Conservation (phyloP, 2,797 vertebrate genomes). For the Psittacula derbiana region DNA sequence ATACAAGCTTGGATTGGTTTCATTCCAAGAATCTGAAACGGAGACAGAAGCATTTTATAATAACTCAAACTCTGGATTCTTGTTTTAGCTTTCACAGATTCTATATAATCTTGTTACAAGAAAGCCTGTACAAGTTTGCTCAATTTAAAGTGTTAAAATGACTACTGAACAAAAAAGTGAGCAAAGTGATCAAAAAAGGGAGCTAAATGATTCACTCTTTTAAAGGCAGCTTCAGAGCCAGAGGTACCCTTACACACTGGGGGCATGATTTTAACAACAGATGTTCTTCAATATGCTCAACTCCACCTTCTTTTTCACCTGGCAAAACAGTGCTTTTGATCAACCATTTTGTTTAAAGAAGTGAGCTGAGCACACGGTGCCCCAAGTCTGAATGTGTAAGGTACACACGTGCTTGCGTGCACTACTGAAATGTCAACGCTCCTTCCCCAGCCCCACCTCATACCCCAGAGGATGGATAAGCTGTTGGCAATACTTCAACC, state of each 20-base stretch:
- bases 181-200: neutral
- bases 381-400: neutral
- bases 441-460: neutral
- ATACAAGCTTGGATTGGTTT: conserved; percentile 66
- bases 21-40: conserved; percentile 52
- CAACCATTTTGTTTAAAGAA: neutral
- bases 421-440: accelerated
- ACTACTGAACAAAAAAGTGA: conserved; percentile 51
- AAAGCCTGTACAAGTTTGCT: conserved; percentile 45
- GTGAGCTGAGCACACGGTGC: neutral
- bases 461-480: neutral
- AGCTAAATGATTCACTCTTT: neutral
- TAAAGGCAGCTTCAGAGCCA: neutral
- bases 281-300: neutral
- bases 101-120: conserved; percentile 32
- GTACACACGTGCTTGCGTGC: accelerated
- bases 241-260: neutral
- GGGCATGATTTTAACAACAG: neutral
- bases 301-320: neutral
- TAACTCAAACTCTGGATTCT: neutral
- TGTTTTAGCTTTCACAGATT: conserved; percentile 43
- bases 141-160: conserved; percentile 47
- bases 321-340: neutral
- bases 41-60: conserved; percentile 53
- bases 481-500: neutral